Conservation (phyloP, 2,888 invertebrate species). For the Ichneumoninae sp. region DNA sequence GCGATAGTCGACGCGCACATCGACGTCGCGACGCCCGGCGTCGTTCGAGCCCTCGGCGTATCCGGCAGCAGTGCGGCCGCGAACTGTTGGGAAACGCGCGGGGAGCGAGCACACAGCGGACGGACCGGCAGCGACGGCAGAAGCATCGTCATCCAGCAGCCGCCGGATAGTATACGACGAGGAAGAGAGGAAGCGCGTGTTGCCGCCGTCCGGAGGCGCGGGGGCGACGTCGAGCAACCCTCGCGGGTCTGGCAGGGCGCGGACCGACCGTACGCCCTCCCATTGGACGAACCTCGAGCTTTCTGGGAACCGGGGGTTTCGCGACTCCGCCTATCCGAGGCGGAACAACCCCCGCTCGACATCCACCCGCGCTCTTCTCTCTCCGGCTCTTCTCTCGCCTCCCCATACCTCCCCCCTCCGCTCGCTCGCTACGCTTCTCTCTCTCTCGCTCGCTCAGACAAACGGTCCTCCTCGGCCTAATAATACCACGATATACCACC, state of each 20-base stretch:
- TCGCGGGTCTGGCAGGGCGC: slow-evolving; percentile 55
- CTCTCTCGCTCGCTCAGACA: slow-evolving; percentile 35
- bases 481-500: slow-evolving; percentile 82
- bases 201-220: slow-evolving; percentile 43
- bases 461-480: slow-evolving; percentile 73
- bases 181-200: slow-evolving; percentile 62
- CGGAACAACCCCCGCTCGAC: slow-evolving; percentile 74
- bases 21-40: slow-evolving; percentile 48
- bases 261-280: slow-evolving; percentile 61
- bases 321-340: slow-evolving; percentile 77
- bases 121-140: slow-evolving; percentile 32
- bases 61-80: slow-evolving; percentile 27
- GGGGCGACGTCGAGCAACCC: slow-evolving; percentile 60
- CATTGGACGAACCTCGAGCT: slow-evolving; percentile 74
- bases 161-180: slow-evolving; percentile 54
- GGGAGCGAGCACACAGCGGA: slow-evolving; percentile 44
- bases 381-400: slow-evolving; percentile 3
- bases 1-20: slow-evolving; percentile 61
- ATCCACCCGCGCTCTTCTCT: slow-evolving; percentile 58
- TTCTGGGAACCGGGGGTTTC: slow-evolving; percentile 73
- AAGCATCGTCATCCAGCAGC: slow-evolving; percentile 39
- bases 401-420: too few species aligned
- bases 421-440: slow-evolving; percentile 43
- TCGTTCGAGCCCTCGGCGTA: slow-evolving; percentile 33
- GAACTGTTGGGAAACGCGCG: slow-evolving; percentile 48